Evolutionary conservation across 2,797 vertebrate species (phyloP).

Genomic region (Jordanella pulchra): DNA sequence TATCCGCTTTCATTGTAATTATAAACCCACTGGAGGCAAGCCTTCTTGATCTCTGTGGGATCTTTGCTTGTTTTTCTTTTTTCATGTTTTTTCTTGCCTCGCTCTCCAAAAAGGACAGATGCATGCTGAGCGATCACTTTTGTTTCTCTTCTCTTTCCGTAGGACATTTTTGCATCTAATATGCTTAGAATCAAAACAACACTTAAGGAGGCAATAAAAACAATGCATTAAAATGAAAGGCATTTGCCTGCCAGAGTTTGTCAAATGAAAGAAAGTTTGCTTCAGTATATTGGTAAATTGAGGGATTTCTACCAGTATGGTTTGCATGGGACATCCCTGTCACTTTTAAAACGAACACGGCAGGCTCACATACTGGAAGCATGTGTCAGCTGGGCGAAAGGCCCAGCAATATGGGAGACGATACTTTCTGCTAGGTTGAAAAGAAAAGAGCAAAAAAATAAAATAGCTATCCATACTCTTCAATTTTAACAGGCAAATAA

Average conservation of each 20-base stretch:
- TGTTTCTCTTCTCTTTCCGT: slow-evolving; percentile 65
- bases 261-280: slow-evolving; percentile 6
- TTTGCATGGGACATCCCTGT: slow-evolving; percentile 27
- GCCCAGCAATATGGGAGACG: slow-evolving; percentile 41
- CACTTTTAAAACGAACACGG: slow-evolving; percentile 25
- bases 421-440: slow-evolving; percentile 50
- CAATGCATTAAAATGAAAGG: slow-evolving; percentile 13
- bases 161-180: slow-evolving; percentile 61
- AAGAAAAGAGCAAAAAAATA: slow-evolving; percentile 39
- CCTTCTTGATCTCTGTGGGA: slow-evolving; percentile 75
- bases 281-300: slow-evolving; percentile 27
- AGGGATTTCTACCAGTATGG: slow-evolving; percentile 17
- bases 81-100: slow-evolving; percentile 68
- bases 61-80: slow-evolving; percentile 57
- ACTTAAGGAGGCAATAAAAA: slow-evolving; percentile 59
- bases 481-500: slow-evolving; percentile 38
- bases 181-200: slow-evolving; percentile 62
- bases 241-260: slow-evolving; percentile 8
- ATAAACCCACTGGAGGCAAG: slow-evolving; percentile 74
- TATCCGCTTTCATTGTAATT: slow-evolving; percentile 77
- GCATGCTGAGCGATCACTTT: slow-evolving; percentile 68
- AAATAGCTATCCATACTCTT: slow-evolving; percentile 42
- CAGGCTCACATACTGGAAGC: slow-evolving; percentile 15
- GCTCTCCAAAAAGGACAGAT: slow-evolving; percentile 64
- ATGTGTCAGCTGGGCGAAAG: slow-evolving; percentile 32